Evolutionary conservation across 2,797 vertebrate species (phyloP).

Genomic region (Gobio occitaniae): DNA sequence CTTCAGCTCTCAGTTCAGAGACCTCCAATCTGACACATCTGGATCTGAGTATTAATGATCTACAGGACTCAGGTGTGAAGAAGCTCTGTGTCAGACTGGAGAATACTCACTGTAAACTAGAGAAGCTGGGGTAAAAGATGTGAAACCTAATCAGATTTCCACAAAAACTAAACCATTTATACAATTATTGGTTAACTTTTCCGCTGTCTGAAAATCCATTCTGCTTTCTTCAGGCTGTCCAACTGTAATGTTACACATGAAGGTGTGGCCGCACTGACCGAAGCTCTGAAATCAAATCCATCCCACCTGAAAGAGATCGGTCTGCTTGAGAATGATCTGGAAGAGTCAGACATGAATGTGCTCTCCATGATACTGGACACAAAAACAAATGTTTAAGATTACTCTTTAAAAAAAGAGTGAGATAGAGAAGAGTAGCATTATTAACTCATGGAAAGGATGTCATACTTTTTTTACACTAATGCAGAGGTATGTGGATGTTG

Average conservation of each 20-base stretch:
- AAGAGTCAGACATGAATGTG: not conserved
- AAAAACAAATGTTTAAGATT: not conserved
- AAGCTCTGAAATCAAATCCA: slow-evolving; percentile 30
- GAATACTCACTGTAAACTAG: not conserved
- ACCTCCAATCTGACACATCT: slow-evolving; percentile 13
- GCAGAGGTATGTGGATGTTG: not conserved
- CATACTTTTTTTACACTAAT: not conserved
- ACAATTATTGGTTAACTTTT: not conserved
- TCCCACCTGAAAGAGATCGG: slow-evolving; percentile 17
- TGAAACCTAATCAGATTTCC: not conserved
- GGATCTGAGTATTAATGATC: slow-evolving; percentile 30
- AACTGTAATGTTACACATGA: not conserved
- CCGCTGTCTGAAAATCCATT: slow-evolving; percentile 55
- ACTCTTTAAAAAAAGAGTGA: not conserved
- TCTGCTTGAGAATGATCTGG: slow-evolving; percentile 4
- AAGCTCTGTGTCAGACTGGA: not conserved
- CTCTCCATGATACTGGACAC: not conserved
- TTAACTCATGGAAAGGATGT: not conserved
- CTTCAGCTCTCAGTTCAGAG: slow-evolving; percentile 17
- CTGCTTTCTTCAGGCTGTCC: slow-evolving; percentile 77
- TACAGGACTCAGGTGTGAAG: slow-evolving; percentile 20
- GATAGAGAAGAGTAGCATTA: not conserved
- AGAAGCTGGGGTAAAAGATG: slow-evolving; percentile 2
- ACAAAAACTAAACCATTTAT: not conserved
- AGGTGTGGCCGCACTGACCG: not conserved